Evolutionary conservation across 23 tunicate species (phyloP).

Genomic region (Diplosoma virens): DNA sequence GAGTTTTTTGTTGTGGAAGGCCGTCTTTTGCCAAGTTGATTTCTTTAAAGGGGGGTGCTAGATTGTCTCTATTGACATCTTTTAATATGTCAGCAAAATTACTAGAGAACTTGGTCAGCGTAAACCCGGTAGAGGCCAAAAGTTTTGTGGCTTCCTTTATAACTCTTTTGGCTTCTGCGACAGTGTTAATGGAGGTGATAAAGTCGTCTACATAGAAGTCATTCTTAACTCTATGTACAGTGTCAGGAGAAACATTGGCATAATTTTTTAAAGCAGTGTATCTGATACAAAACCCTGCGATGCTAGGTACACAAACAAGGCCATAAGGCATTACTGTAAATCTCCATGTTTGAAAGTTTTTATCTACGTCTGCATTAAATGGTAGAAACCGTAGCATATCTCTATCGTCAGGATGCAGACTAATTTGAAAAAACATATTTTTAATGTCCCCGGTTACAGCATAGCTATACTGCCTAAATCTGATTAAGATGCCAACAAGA

Average conservation of each 20-base stretch:
- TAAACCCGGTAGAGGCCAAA: background rate
- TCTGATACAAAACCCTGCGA: background rate
- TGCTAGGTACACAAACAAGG: constrained; percentile 9
- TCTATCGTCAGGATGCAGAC: background rate
- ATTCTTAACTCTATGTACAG: background rate
- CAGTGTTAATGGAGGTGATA: background rate
- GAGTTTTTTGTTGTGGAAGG: background rate
- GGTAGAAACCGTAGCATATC: background rate
- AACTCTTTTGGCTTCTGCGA: background rate
- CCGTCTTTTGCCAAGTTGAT: background rate
- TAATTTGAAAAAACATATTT: constrained; percentile 18
- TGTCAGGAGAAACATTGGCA: background rate
- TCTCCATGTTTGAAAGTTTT: background rate
- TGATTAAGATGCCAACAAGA: background rate
- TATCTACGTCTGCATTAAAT: background rate
- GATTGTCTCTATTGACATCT: background rate
- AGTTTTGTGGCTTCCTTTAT: background rate
- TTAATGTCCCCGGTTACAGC: background rate
- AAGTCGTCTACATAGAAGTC: constrained; percentile 17
- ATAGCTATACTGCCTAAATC: background rate
- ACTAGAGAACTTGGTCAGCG: constrained; percentile 4
- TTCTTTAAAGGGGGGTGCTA: background rate
- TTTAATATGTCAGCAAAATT: background rate
- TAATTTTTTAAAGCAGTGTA: constrained; percentile 9
- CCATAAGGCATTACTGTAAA: constrained; percentile 13